A percentile compares a stretch with the other conserved stretches of the same genome.
These are phyloP conservation scores for Momotus momota DNA, from an alignment of 2,797 vertebrate genomes.

Conservation along the genomic window DNA sequence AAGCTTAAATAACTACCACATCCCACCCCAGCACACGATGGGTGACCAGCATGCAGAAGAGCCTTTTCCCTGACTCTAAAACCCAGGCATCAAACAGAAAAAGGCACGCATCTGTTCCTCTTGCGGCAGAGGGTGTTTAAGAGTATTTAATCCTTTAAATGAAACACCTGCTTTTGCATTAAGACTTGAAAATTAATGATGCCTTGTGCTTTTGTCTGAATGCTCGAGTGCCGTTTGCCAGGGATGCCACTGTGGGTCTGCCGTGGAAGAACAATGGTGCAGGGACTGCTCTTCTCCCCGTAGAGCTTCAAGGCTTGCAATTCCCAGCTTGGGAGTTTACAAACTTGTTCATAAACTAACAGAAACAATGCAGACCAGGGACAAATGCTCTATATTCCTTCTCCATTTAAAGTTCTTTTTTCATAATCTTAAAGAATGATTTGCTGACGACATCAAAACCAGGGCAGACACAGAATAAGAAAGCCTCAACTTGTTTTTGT, in stretches of 20 bases:
- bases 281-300: background rate
- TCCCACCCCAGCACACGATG: fast-evolving
- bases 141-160: background rate
- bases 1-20: background rate
- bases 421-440: background rate
- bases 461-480: background rate
- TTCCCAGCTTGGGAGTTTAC: background rate
- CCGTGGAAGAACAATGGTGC: background rate
- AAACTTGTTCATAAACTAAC: background rate
- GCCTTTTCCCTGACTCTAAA: background rate
- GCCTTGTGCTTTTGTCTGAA: background rate
- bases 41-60: background rate
- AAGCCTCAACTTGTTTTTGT: background rate
- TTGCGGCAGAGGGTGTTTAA: background rate
- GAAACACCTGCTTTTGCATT: background rate
- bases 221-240: background rate
- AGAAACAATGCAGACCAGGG: background rate
- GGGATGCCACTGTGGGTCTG: fast-evolving
- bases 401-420: background rate
- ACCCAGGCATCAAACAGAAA: background rate
- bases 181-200: background rate
- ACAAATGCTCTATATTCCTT: background rate
- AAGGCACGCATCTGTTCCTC: background rate
- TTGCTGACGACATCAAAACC: background rate
- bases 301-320: background rate